Base-by-base conservation (phyloP, 2,797 vertebrate species). In the Cuculus canorus region DNA sequence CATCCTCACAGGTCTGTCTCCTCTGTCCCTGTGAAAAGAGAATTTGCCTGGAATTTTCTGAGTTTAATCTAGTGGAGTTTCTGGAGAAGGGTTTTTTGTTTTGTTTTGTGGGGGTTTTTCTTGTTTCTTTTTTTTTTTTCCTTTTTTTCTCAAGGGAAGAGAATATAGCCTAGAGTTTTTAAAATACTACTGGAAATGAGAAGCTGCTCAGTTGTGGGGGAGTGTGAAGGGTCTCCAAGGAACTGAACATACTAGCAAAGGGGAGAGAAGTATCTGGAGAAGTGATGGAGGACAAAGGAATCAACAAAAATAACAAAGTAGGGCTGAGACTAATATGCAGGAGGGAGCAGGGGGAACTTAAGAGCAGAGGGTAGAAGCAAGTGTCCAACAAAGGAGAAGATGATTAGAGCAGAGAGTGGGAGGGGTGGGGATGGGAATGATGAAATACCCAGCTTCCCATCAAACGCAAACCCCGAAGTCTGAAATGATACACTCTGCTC, bases 301-400 rank as follows among this genome's bases (percentile, higher is more conserved):
- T 80, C 27, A 88, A 94, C 87, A 95, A 91, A 96, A 95, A 94
- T 90, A 94, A 94, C 43, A 90, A 88, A 94, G 73, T 80, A 76
- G 54, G 79, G 70, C 47, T 90, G 84, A 78, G 64, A 57, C 76
- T 92, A 57, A 86, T 80, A 57, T 43, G 95, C 14, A 65, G 82
- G 82, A 91, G 60, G 50, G 47, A 96, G 82, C 61, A 82, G 50
- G 82, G 84, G 64, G 89, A 94, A 94, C 95, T 95, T 91, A 87
- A 94, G 88, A 95, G 60, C 47, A 72, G 66, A 84, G 61, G 14
- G 70, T 52, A 91, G 70, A 90, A 23, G 56, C 17, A 13, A 76
- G 53, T 54, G 28, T 80, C 86, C 77, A 90, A 95, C 93, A 88
- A 96, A 71, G 93, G 54, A 79, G 66, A 89, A 87, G 70, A 87